Conservation (phyloP, 2,888 invertebrate genomes). For the Perizoma flavofasciatum region DNA sequence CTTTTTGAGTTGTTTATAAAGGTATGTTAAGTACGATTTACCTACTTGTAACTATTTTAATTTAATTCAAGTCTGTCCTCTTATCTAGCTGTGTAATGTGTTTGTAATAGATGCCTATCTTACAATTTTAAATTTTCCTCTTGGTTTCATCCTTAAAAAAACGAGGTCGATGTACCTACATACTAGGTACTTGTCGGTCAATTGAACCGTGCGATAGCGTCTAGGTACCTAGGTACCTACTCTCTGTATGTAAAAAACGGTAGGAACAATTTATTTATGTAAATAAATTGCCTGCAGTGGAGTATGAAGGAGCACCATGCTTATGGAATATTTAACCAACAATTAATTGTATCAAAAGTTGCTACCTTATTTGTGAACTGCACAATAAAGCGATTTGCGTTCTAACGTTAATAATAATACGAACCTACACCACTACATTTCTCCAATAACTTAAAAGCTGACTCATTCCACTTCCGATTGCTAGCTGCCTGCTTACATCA, state of each 20-base stretch:
- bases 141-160: background rate
- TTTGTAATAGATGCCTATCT: too few relatives aligned
- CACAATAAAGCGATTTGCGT: background rate
- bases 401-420: too few relatives aligned
- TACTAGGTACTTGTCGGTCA: background rate
- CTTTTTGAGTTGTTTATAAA: conserved; percentile 15
- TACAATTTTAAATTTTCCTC: too few relatives aligned
- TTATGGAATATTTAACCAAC: conserved; percentile 7
- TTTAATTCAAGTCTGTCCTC: too few relatives aligned
- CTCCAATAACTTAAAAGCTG: too few relatives aligned
- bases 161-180: background rate
- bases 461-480: too few relatives aligned
- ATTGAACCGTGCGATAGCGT: background rate
- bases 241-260: too few relatives aligned
- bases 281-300: conserved; percentile 12
- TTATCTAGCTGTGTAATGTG: too few relatives aligned
- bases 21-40: too few relatives aligned
- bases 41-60: background rate
- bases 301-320: conserved; percentile 8
- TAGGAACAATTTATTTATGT: background rate
- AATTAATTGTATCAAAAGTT: background rate
- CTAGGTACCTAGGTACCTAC: too few relatives aligned
- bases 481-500: too few relatives aligned
- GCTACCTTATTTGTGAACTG: background rate
- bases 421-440: too few relatives aligned